These are phyloP conservation scores for Euura lappo DNA, from an alignment of 1,140 invertebrate genomes.

Conservation along the genomic window DNA sequence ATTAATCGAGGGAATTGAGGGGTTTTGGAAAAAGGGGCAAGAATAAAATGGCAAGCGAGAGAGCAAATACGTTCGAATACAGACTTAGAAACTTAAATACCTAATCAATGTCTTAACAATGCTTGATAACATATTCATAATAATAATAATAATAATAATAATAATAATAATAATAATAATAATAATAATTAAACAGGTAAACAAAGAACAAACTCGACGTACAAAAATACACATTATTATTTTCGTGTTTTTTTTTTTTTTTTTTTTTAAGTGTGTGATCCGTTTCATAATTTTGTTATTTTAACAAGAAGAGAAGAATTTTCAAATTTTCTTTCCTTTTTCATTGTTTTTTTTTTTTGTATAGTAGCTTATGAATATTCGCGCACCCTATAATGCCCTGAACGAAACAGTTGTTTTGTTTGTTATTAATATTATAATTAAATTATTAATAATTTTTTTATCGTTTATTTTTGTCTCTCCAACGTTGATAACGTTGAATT, in stretches of 20 bases:
- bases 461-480: not conserved
- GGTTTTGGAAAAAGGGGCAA: not conserved
- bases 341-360: no score
- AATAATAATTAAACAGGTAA: not conserved
- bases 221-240: not conserved
- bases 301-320: not conserved
- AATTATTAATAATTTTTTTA: no score
- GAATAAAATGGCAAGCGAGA: not conserved
- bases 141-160: not conserved
- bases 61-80: not conserved
- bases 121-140: not conserved
- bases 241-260: not conserved
- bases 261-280: not conserved
- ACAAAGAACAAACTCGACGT: not conserved
- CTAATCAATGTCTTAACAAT: conserved; percentile 2
- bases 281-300: not conserved
- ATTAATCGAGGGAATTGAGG: no score
- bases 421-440: no score
- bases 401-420: no score
- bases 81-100: not conserved
- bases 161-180: not conserved
- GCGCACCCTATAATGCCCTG: conserved; percentile 6
- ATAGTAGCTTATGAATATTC: not conserved
- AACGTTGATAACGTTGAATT: not conserved
- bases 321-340: no score